Conservation (phyloP, 2,113 vertebrate species). For the Heloderma charlesbogerti region DNA sequence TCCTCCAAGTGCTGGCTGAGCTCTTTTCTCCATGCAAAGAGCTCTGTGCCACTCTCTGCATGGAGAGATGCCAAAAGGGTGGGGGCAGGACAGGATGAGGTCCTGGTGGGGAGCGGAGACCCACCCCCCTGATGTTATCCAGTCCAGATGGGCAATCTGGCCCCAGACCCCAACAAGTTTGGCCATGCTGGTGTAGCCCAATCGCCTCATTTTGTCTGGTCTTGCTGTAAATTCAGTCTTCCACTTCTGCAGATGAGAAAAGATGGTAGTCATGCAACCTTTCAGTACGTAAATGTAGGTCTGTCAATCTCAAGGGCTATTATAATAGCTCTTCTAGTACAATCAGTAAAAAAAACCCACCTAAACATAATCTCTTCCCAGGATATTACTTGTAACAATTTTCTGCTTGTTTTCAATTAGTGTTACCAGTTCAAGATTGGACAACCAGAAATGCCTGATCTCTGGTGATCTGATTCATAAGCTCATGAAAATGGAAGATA, state of each 20-base stretch:
- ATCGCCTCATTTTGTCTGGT: neutral
- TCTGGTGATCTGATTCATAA: slow-evolving; percentile 64
- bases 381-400: slow-evolving; percentile 67
- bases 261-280: slow-evolving; percentile 29
- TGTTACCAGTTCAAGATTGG: slow-evolving; percentile 54
- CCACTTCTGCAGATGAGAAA: neutral
- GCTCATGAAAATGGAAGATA: slow-evolving; percentile 53
- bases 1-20: too few species aligned
- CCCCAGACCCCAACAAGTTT: too few species aligned
- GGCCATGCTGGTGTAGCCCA: neutral
- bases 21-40: too few species aligned
- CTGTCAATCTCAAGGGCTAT: slow-evolving; percentile 35
- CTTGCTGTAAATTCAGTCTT: neutral
- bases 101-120: neutral
- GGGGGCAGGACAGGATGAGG: too few species aligned
- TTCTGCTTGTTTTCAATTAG: slow-evolving; percentile 67
- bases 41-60: too few species aligned
- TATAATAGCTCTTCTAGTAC: slow-evolving; percentile 52
- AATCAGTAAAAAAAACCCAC: slow-evolving; percentile 60
- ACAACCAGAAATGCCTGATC: slow-evolving; percentile 62
- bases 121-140: neutral
- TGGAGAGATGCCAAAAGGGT: too few species aligned
- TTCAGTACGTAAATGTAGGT: slow-evolving; percentile 37
- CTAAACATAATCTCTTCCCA: slow-evolving; percentile 23
- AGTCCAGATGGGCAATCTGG: too few species aligned